Conservation (phyloP, 2,888 invertebrate species). For the Noctua comes region DNA sequence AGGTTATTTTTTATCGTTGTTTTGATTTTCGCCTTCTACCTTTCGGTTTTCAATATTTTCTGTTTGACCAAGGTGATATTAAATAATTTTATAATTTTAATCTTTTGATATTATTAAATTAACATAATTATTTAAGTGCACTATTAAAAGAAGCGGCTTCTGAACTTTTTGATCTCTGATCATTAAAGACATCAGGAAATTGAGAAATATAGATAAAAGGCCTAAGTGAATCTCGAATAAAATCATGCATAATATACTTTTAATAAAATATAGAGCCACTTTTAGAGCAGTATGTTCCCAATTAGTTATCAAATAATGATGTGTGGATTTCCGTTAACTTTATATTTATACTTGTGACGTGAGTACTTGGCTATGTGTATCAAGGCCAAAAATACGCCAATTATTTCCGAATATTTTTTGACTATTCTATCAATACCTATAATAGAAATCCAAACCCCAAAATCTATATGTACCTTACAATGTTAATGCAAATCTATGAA, state of each 20-base stretch:
- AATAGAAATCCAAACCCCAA: not conserved
- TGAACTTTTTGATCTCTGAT: conserved; percentile 30
- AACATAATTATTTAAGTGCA: conserved; percentile 26
- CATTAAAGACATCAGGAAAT: conserved; percentile 45
- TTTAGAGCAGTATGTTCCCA: conserved; percentile 5
- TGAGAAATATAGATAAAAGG: conserved; percentile 53
- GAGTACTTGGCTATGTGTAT: not conserved
- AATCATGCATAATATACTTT: conserved; percentile 30
- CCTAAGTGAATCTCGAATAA: conserved; percentile 28
- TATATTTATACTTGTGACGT: not conserved
- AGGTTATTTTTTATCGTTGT: not conserved
- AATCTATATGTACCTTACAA: not conserved
- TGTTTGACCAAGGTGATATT: not conserved
- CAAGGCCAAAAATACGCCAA: not conserved
- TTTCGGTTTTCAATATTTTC: not conserved
- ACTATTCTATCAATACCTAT: not conserved
- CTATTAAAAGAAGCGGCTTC: conserved; percentile 32
- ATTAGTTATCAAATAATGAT: conserved; percentile 28
- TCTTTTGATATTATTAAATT: conserved; percentile 14
- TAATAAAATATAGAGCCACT: conserved; percentile 25
- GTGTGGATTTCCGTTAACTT: conserved; percentile 1
- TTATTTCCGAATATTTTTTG: not conserved
- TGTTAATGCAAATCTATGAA: not conserved
- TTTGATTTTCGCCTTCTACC: not conserved
- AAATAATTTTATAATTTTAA: not conserved